Evolutionary conservation across 92 coral and sea anemone species (phyloP), one percentile per base, ranked within the genome.

Genomic region (Phymanthus crucifer): DNA sequence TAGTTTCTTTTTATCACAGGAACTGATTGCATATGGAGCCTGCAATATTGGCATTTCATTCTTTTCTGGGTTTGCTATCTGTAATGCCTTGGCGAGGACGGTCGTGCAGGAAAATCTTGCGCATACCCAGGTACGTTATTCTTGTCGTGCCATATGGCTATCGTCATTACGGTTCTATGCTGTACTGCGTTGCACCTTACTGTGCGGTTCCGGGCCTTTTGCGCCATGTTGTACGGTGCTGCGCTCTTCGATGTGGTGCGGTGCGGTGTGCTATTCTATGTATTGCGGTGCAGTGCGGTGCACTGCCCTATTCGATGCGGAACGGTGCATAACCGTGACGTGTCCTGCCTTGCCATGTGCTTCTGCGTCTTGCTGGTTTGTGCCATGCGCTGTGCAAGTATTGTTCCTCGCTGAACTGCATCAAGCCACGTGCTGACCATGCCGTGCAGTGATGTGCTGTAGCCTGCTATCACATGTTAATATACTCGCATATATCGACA

Each of bases 101-200:
- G 99, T 74, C 56, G 94, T 93, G 21, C 98, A 95, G 66, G 99
- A 91, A 58, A 90, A 84, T 78, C 84, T 95, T 32, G 96, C 96
- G 23, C 89, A 83, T 75, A 95, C 99, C 8, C 99, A 95, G 93
- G 89, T 95, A 66, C 3, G 68, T 5, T 37, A 35, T 58, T 6
- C 16, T 3, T 32, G 14, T 48, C 6, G 24, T 50, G 23, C 66
- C 6, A 57, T 57, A 57, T 4, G 6, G 1, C 23, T 14, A 57
- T 57, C 66, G 0, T 4, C 29, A 57, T 24, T 1, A 8, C 66
- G 70, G 79, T 77, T 34, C 77, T 72, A 78, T 70, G 83, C 58
- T 84, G 73, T 69, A 72, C 37, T 77, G 70, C 77, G 83, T 70
- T 69, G 72, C 48, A 61, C 70, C 70, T 54, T 54, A 65, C 72